phyloP scores from a whole-genome alignment of 2,797 vertebrate genomes.

The Urosaurus nigricauda region DNA sequence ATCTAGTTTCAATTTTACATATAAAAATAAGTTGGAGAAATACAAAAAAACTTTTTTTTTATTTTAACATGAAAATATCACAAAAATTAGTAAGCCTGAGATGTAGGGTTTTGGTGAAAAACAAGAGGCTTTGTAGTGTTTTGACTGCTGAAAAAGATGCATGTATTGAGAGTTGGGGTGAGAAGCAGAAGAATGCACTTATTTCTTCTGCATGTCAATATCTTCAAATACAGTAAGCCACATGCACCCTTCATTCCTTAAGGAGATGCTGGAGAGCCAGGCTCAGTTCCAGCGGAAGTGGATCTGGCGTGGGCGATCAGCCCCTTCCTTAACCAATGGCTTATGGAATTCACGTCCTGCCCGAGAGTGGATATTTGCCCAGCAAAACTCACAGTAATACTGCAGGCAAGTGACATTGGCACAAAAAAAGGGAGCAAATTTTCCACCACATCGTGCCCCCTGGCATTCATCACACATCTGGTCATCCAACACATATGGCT shows the following conservation, averaged over 20 bases:
- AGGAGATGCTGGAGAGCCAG: conserved; percentile 72
- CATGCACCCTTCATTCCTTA: conserved; percentile 84
- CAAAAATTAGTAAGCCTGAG: conserved; percentile 99
- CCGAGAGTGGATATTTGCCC: conserved; percentile 98
- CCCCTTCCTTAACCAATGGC: conserved; percentile 99
- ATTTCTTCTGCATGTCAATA: conserved; percentile 86
- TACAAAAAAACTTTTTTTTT: conserved; percentile 91
- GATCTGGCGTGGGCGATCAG: conserved; percentile 99
- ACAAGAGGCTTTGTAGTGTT: conserved; percentile 97
- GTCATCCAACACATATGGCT: conserved; percentile 99
- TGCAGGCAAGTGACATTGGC: conserved; percentile 99
- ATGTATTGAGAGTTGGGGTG: conserved; percentile 91
- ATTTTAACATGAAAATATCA: conserved; percentile 98
- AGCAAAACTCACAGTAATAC: conserved; percentile 99
- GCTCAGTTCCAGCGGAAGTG: conserved; percentile 99
- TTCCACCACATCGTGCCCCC: conserved; percentile 98
- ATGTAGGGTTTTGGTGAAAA: conserved; percentile 98
- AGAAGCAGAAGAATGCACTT: conserved; percentile 90
- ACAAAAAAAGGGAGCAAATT: conserved; percentile 99
- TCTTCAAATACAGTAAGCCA: conserved; percentile 85
- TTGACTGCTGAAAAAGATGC: conserved; percentile 99
- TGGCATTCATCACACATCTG: conserved; percentile 99
- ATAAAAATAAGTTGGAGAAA: conserved; percentile 98
- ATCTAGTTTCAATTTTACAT: conserved; percentile 98
- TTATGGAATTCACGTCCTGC: conserved; percentile 99